Evolutionary conservation across 2,888 invertebrate genomes (phyloP).

Genomic region (Erynnis tages): DNA sequence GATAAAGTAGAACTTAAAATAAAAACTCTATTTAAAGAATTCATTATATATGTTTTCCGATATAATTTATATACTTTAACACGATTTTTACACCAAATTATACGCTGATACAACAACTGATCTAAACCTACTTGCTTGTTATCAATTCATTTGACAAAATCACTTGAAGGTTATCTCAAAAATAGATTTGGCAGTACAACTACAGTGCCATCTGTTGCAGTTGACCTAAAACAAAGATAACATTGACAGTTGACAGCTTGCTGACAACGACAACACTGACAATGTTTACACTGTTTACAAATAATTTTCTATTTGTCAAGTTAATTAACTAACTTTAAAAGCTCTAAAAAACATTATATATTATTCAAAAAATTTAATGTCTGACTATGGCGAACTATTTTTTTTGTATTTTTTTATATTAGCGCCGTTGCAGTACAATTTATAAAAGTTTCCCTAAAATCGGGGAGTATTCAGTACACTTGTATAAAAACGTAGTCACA

Average conservation of each 20-base stretch:
- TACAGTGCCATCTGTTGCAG: conserved; percentile 57
- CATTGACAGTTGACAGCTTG: conserved; percentile 5
- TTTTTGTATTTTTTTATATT: too few relatives aligned
- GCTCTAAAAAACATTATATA: too few relatives aligned
- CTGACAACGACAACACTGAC: background rate
- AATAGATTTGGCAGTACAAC: conserved; percentile 57
- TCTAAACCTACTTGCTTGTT: conserved; percentile 51
- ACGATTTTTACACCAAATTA: conserved; percentile 29
- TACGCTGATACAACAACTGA: conserved; percentile 33
- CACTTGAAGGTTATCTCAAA: conserved; percentile 79
- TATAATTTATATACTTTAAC: conserved; percentile 33
- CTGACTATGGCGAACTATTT: too few relatives aligned
- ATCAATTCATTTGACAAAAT: conserved; percentile 75
- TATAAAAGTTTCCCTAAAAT: too few relatives aligned
- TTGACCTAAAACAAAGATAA: conserved; percentile 43
- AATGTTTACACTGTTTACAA: background rate
- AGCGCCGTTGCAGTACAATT: too few relatives aligned
- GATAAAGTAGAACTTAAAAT: conserved; percentile 55
- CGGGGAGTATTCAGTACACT: too few relatives aligned
- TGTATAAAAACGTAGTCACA: too few relatives aligned
- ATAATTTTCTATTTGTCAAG: too few relatives aligned
- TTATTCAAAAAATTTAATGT: too few relatives aligned
- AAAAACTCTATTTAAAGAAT: conserved; percentile 64
- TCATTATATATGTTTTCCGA: conserved; percentile 52
- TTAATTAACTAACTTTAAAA: too few relatives aligned